Evolutionary conservation across 1,140 invertebrate species (phyloP), one percentile per base, ranked within the genome.

Genomic region (Macrotrachela quadricornifera): DNA sequence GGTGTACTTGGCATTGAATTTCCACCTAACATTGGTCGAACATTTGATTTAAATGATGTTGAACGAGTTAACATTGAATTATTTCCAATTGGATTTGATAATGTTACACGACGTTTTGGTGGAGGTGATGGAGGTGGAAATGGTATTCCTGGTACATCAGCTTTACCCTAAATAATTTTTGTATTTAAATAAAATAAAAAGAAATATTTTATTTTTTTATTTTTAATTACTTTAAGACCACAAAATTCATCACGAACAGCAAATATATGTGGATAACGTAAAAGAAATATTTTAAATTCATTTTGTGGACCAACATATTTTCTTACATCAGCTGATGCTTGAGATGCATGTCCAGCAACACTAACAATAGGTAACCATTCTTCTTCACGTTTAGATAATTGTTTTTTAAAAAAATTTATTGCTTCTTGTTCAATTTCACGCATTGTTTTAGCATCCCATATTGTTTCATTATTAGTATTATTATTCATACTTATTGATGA

Each of bases 281-380:
- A 51, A 36, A 71, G 59, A 61, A 67, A 71, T 17, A 61, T 60
- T 46, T 60, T 61, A 57, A 71, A 71, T 49, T 69, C 64, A 49
- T 65, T 66, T 53, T 71, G 69, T 16, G 69, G 69, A 17, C 69
- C 69, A 36, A 71, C 68, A 61, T 63, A 64, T 42, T 68, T 65
- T 17, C 69, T 55, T n/a, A 71, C 66, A 48, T 70, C 66, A 9
- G 56, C 36, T 14, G 62, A 58, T 10, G 68, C 68, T 55, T 71
- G 69, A 10, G 67, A 70, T n/a, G 70, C 60, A 59, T 71, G 69
- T 12, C 69, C 69, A 38, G 69, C 68, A 41, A 71, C 58, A 55
- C 69, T 70, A n/a, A 64, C 62, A 44, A 69, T 63, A 13, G 61
- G 65, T 53, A 70, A 60, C 67, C 66, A 70, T 51, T 64, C 64